These are phyloP conservation scores for Aplysina aerophoba DNA, from an alignment of 37 sponge, comb jelly and placozoan species.

Conservation along the genomic window DNA sequence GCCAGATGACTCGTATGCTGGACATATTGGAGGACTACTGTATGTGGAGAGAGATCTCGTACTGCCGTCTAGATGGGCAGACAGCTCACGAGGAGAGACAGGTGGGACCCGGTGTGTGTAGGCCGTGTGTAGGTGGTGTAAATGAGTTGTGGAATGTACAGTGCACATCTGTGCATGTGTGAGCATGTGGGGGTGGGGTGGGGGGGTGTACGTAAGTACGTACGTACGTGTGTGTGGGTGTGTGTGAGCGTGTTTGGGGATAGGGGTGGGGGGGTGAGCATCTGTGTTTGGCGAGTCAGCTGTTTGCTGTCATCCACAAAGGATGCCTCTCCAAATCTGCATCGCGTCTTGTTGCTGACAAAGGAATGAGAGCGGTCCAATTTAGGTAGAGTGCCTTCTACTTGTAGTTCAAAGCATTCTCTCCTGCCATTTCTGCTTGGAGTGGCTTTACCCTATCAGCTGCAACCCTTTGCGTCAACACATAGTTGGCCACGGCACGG, in stretches of 20 bases:
- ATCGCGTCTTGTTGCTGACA: too few species aligned
- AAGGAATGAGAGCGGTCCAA: too few species aligned
- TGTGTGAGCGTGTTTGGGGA: background rate
- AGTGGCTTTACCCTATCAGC: too few species aligned
- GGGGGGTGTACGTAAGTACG: background rate
- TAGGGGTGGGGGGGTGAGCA: background rate
- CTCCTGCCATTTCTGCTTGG: too few species aligned
- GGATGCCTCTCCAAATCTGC: too few species aligned
- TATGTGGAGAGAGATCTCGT: constrained; percentile 89
- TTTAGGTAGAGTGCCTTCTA: too few species aligned
- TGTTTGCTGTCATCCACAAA: too few species aligned
- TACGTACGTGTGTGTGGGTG: background rate
- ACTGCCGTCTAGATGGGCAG: constrained; percentile 95
- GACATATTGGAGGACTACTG: constrained; percentile 99
- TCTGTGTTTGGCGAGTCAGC: too few species aligned
- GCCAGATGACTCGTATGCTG: constrained; percentile 96
- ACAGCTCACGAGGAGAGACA: constrained; percentile 94
- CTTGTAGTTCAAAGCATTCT: too few species aligned
- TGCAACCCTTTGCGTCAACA: too few species aligned
- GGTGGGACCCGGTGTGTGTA: constrained; percentile 28
- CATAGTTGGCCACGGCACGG: too few species aligned
- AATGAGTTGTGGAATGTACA: too few species aligned
- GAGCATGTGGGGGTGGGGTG: background rate
- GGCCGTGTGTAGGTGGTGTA: background rate
- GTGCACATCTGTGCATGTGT: background rate